These are phyloP conservation scores for Polia nebulosa DNA, from an alignment of 2,888 invertebrate species.

Conservation along the genomic window DNA sequence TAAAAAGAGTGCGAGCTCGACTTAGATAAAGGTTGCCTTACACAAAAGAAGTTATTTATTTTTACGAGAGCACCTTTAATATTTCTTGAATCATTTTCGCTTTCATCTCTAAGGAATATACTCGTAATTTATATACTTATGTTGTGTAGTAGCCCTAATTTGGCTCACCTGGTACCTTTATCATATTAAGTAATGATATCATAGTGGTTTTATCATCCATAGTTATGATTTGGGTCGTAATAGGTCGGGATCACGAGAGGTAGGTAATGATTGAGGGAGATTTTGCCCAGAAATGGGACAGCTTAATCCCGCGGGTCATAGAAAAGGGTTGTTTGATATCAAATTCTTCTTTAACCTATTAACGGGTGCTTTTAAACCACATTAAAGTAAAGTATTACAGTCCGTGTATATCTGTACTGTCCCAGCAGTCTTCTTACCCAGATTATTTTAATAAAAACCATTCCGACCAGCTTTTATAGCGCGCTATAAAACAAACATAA, in stretches of 20 bases:
- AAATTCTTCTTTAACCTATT: slow-evolving; percentile 23
- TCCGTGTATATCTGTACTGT: slow-evolving; percentile 12
- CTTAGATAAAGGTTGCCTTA: slow-evolving; percentile 61
- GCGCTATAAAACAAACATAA: slow-evolving; percentile 65
- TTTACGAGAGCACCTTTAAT: slow-evolving; percentile 67
- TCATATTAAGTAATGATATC: slow-evolving; percentile 33
- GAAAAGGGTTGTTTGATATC: slow-evolving; percentile 1
- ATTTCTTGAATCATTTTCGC: slow-evolving; percentile 57
- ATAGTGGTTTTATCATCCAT: slow-evolving; percentile 33
- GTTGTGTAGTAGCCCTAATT: slow-evolving; percentile 38
- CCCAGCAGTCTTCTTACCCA: slow-evolving; percentile 35
- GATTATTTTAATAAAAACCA: slow-evolving; percentile 66
- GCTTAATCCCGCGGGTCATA: slow-evolving; percentile 26
- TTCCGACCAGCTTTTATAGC: slow-evolving; percentile 57
- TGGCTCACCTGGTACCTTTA: slow-evolving; percentile 32
- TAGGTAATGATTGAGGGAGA: slow-evolving; percentile 24
- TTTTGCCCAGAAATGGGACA: slow-evolving; percentile 11
- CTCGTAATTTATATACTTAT: slow-evolving; percentile 29
- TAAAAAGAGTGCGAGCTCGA: slow-evolving; percentile 60
- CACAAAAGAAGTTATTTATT: slow-evolving; percentile 72
- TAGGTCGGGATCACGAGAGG: slow-evolving; percentile 34
- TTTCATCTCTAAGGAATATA: slow-evolving; percentile 38
- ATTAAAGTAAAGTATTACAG: slow-evolving; percentile 8
- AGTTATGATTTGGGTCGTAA: slow-evolving; percentile 45
- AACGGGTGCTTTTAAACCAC: not conserved